Evolutionary conservation across 2,888 invertebrate genomes (phyloP), one percentile per base, ranked within the genome.

Genomic region (Coecobrya sp.): DNA sequence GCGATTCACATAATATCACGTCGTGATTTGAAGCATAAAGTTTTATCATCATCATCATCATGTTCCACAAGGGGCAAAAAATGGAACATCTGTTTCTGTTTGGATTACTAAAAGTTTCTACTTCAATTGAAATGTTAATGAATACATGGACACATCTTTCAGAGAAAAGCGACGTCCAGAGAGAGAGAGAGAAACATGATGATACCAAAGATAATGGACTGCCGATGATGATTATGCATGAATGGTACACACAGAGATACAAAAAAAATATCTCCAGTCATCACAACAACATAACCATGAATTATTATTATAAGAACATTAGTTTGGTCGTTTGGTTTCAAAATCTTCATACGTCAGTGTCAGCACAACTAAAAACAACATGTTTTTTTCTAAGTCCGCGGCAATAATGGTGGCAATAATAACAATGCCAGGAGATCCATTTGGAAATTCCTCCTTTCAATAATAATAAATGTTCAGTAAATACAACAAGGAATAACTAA

Each of bases 51-150:
- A 36, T 42, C 11, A 25, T 73, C 68, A 68, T 68, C 30, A 30
- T 19, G 8, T 10, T 13, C 27, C 19, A 22, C 19, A 16, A 27
- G 42, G 19, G 7, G 19, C 65, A 45, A 82, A 70, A 81, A 76
- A 81, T 81, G 76, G 81, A 88, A 62, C 85, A 90, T 90, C 89
- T 90, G 84, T 76, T 59, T 90, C 79, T 82, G 73, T 90, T 90
- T 90, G 73, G 62, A 62, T 76, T 76, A 85, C 84, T 85, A 90
- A 90, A 85, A 90, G 30, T 76, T 68, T 45, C 45, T 36, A 73
- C 36, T 85, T 90, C 73, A 90, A 90, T 90, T 84, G 85, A 90
- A 90, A 90, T 90, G 76, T 90, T 90, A 84, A 90, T 90, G 76
- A 90, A 45, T 62, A 70, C 52, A 52, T 79, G 42, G 87, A 62